phyloP scores from a whole-genome alignment of 2,797 vertebrate genomes.

The Streptopelia turtur region DNA sequence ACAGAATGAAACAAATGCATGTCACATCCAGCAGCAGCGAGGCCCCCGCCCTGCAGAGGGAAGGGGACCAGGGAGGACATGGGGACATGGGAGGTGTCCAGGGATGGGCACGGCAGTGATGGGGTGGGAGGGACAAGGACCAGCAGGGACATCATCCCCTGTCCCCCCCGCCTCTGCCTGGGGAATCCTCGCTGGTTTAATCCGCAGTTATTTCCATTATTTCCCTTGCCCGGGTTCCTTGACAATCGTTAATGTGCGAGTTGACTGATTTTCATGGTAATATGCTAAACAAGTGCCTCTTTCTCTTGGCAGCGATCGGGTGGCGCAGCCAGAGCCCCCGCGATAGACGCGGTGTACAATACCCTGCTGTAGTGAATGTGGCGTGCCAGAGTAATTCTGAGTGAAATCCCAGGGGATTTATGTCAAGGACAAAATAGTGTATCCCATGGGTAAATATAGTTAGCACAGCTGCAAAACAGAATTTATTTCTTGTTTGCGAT shows the following conservation, averaged over 20 bases:
- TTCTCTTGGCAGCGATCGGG: background rate
- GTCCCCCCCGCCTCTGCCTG: background rate
- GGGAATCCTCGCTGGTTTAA: slow-evolving; percentile 25
- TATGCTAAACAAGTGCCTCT: slow-evolving; percentile 50
- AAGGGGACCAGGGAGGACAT: background rate
- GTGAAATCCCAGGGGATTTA: slow-evolving; percentile 66
- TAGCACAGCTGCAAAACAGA: slow-evolving; percentile 78
- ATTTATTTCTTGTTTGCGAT: slow-evolving; percentile 83
- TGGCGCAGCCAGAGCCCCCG: background rate
- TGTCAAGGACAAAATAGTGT: slow-evolving; percentile 81
- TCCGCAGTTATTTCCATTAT: background rate
- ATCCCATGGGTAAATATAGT: slow-evolving; percentile 77
- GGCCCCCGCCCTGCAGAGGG: accelerated
- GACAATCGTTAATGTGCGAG: slow-evolving; percentile 16
- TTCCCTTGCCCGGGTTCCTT: background rate
- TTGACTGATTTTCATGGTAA: slow-evolving; percentile 59
- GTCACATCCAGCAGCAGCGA: accelerated
- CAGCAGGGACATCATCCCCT: background rate
- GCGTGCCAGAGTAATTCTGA: slow-evolving; percentile 64
- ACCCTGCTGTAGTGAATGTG: slow-evolving; percentile 6
- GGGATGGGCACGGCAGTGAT: background rate
- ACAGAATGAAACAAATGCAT: accelerated
- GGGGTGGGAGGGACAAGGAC: background rate
- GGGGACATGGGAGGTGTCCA: too few species aligned
- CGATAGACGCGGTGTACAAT: background rate